Evolutionary conservation across 1,140 invertebrate genomes (phyloP), one percentile per base, ranked within the genome.

Genomic region (Drosophila kepulauana): DNA sequence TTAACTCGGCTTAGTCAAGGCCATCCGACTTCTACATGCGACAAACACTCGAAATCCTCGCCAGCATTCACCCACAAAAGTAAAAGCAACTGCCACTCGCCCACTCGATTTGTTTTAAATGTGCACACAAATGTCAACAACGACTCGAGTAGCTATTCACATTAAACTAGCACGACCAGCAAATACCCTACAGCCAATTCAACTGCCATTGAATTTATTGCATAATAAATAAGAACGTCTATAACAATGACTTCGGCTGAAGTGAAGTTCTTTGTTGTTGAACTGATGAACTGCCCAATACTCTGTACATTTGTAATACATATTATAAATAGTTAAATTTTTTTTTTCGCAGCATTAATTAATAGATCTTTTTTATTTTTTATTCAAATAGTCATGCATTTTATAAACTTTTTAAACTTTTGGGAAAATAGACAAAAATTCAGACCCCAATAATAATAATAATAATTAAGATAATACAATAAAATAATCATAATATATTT

Each of bases 1-100:
- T 68, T 38, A 61, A 54, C 57, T 46, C 20, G 33, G 13, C 43
- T 68, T 51, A 69, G 54, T 63, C 67, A 72, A 79, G 64, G 57
- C 63, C 75, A 77, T 33, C 49, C 33, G 33, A 33, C 33, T 33
- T 33, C 33, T 2, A 33, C 20, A 25, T 25, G 20, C 20, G 20
- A 25, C 20, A 1, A 7, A 38, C 35, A 20, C 16, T 38, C 43
- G 20, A 41, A 30, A 35, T 38, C 5, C 38, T 30, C 48, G 61
- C 58, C 45, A 61, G 57, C 33, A 66, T 16, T 41, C 10, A 38
- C 20, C 33, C 61, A 16, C 46, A 63, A 73, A 70, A 67, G 64
- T 16, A 49, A 48, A 66, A 59, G 35, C 68, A 48, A 63, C 61
- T 67, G 68, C 35, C 46, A 67, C 59, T 51, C 54, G 62, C 69